Base-by-base conservation (phyloP, 1,140 invertebrate genomes). In the Arion vulgaris region DNA sequence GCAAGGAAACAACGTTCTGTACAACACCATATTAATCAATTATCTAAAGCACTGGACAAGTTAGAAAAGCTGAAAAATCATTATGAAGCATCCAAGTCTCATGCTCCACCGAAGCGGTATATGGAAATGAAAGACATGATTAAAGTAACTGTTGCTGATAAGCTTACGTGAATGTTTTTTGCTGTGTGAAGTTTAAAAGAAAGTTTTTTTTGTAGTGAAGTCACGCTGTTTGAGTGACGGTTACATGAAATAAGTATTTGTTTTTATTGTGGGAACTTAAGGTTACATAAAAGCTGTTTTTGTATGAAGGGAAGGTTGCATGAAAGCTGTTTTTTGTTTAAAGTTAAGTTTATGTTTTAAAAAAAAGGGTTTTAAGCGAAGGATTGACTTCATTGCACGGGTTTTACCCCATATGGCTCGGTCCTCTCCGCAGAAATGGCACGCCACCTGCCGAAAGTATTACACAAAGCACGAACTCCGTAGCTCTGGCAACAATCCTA, bases 81-180 rank as follows among this genome's bases (percentile, higher is more conserved):
- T 19, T 88, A 87, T 75, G 45, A 85, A 41, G 79, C 81, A 1
- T 88, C 86, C 32, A 88, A 88, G 69, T 81, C 81, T 39, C 78
- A 83, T 34, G 51, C 84, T 7, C 77, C 81, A 39, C 83, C 83
- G 11, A 77, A 75, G 17, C 81, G 87, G 39, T 87, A 87, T 38
- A 71, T 82, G 1, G 76, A 84, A 17, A 73, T 88, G 69, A 88
- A 88, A 68, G 86, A 85, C 26, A 88, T 88, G 87, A 88, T 88
- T 38, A 87, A 88, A 76, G 68, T 53, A 0, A 76, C 62, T 28
- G 39, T 82, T 0, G 75, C 76, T 34, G 77, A 82, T 1, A 80
- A 80, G 49, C 45, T 76, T 28, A n/a, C 26, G 34, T 62, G 38
- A 77, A 45, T 13, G 15, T 19, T 57, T 19, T 45, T 15, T 32